Conservation (phyloP, 2,113 vertebrate genomes). For the Progne subis region DNA sequence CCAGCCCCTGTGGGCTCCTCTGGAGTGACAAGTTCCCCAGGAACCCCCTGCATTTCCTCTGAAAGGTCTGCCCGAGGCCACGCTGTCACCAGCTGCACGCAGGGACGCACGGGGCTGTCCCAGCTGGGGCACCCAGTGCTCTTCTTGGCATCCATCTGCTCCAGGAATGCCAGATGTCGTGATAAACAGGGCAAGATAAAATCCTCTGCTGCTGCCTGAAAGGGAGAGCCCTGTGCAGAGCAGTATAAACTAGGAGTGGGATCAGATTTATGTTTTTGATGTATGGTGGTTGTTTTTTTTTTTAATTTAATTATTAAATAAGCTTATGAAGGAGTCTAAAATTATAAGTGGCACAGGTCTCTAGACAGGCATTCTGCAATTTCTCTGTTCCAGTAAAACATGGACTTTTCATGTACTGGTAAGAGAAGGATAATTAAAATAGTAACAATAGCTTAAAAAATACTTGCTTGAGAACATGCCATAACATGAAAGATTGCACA, state of each 20-base stretch:
- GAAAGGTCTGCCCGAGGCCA: neutral
- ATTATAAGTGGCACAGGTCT: neutral
- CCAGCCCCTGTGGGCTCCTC: neutral
- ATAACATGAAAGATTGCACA: neutral
- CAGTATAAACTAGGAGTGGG: neutral
- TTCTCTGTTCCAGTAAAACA: neutral
- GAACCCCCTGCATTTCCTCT: neutral
- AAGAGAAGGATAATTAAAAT: neutral
- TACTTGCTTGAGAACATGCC: neutral
- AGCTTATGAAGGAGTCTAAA: neutral
- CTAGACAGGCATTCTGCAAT: neutral
- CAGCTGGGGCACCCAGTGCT: neutral
- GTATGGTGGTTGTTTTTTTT: no score
- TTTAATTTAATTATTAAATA: neutral
- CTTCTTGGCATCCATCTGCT: neutral
- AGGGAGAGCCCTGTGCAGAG: neutral
- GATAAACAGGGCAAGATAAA: neutral
- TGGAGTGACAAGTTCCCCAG: neutral
- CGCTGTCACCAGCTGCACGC: fast-evolving
- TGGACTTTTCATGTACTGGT: neutral
- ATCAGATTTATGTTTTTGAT: neutral
- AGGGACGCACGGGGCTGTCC: neutral
- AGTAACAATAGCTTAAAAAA: neutral
- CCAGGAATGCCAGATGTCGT: neutral
- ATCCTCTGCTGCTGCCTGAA: neutral